Percentiles rank a stretch among this genome's conserved stretches.
Conservation (phyloP, 2,888 invertebrate genomes). For the Scaptomyza cyrtandrae region DNA sequence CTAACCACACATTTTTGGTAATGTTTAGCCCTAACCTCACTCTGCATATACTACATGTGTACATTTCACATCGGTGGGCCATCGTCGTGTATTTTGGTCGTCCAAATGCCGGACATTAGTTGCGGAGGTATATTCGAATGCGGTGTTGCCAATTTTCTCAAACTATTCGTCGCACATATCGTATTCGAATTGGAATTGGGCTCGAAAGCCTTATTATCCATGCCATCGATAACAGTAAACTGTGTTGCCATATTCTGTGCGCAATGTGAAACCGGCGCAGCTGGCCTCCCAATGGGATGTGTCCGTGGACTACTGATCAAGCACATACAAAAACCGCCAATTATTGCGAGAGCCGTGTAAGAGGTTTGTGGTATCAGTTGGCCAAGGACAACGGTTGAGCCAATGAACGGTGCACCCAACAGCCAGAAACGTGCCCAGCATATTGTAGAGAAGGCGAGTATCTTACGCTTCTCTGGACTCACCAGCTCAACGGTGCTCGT, state of each 20-base stretch:
- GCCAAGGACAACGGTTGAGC: conserved; percentile 83
- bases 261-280: conserved; percentile 48
- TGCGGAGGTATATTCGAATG: conserved; percentile 84
- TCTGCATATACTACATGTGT: neutral
- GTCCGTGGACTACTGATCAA: conserved; percentile 84
- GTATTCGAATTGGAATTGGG: conserved; percentile 33
- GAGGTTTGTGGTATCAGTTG: conserved; percentile 83
- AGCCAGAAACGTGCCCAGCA: conserved; percentile 85
- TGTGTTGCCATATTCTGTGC: conserved; percentile 68
- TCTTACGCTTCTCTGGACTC: conserved; percentile 82
- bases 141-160: conserved; percentile 72
- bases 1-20: neutral
- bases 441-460: conserved; percentile 83
- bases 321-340: conserved; percentile 82
- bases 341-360: conserved; percentile 82
- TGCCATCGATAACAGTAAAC: conserved; percentile 68
- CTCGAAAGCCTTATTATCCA: conserved; percentile 77
- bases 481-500: conserved; percentile 85
- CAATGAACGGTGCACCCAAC: conserved; percentile 84
- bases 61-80: conserved; percentile 54
- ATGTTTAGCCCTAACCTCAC: conserved; percentile 1
- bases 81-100: conserved; percentile 82
- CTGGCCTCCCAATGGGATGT: conserved; percentile 55
- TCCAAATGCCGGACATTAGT: conserved; percentile 84
- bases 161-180: conserved; percentile 71